Evolutionary conservation across 1,140 invertebrate species (phyloP).

Genomic region (Anagrus nilaparvatae): DNA sequence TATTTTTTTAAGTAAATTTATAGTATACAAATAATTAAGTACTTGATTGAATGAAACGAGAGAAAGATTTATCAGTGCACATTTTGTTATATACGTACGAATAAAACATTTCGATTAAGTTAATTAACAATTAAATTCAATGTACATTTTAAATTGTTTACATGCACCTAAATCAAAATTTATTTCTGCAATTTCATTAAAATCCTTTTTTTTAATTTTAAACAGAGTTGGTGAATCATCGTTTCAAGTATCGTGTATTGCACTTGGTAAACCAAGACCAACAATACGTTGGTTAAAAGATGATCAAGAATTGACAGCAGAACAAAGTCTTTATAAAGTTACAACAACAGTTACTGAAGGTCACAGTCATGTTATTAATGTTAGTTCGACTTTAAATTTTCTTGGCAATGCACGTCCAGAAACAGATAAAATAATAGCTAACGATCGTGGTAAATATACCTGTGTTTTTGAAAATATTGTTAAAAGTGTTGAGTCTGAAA

Average conservation of each 20-base stretch:
- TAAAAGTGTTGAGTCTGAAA: slow-evolving; percentile 71
- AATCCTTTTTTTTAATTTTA: too few species aligned
- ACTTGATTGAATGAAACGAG: too few species aligned
- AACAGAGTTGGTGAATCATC: slow-evolving; percentile 67
- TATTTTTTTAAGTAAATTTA: too few species aligned
- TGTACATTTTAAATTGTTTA: too few species aligned
- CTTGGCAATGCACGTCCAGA: slow-evolving; percentile 61
- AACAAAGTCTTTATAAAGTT: slow-evolving; percentile 69
- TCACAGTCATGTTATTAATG: slow-evolving; percentile 64
- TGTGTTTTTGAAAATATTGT: slow-evolving; percentile 86
- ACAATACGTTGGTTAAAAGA: slow-evolving; percentile 79
- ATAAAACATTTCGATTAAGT: too few species aligned
- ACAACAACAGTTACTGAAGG: slow-evolving; percentile 64
- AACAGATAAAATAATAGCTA: slow-evolving; percentile 65
- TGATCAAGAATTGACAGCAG: slow-evolving; percentile 62
- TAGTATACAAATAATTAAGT: too few species aligned
- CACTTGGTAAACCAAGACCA: slow-evolving; percentile 78
- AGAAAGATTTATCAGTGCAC: too few species aligned
- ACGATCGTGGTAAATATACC: slow-evolving; percentile 76
- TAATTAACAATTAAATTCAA: too few species aligned
- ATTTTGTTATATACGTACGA: too few species aligned
- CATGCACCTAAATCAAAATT: too few species aligned
- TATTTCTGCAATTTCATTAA: too few species aligned
- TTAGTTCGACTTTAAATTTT: slow-evolving; percentile 76
- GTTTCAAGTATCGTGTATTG: slow-evolving; percentile 71